These are phyloP conservation scores for Tympanuchus pallidicinctus DNA, from an alignment of 2,113 vertebrate species.

Conservation along the genomic window DNA sequence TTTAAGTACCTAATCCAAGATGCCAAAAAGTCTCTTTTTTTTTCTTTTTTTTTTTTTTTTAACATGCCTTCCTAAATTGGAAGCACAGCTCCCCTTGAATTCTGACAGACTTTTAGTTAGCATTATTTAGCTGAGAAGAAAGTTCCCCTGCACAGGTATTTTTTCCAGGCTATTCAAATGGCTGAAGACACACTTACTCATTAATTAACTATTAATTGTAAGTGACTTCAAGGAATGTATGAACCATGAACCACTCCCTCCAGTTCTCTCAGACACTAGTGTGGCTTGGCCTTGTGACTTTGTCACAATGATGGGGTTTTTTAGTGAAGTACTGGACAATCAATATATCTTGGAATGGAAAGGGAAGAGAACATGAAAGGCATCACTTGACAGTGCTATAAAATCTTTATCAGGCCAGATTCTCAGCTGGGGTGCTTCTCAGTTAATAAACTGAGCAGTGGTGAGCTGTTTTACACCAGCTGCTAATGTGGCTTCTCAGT, in stretches of 20 bases:
- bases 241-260: neutral
- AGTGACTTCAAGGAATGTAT: neutral
- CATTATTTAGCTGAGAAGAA: neutral
- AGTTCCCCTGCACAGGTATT: neutral
- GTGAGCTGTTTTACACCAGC: neutral
- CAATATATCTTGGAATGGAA: conserved; percentile 90
- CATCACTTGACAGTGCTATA: conserved; percentile 76
- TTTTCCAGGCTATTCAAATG: neutral
- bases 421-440: neutral
- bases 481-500: neutral
- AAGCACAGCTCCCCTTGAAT: neutral
- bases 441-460: neutral
- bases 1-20: neutral
- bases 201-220: neutral
- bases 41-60: too few species aligned
- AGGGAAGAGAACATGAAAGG: conserved; percentile 90
- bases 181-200: neutral
- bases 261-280: neutral
- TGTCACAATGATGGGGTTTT: neutral
- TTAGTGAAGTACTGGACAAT: conserved; percentile 35
- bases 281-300: neutral
- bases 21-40: neutral
- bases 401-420: neutral
- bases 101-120: too few species aligned
- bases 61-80: neutral